Percentiles rank a stretch among this genome's conserved stretches.
Conservation (phyloP, 2,888 invertebrate genomes). For the Bombylius discolor region DNA sequence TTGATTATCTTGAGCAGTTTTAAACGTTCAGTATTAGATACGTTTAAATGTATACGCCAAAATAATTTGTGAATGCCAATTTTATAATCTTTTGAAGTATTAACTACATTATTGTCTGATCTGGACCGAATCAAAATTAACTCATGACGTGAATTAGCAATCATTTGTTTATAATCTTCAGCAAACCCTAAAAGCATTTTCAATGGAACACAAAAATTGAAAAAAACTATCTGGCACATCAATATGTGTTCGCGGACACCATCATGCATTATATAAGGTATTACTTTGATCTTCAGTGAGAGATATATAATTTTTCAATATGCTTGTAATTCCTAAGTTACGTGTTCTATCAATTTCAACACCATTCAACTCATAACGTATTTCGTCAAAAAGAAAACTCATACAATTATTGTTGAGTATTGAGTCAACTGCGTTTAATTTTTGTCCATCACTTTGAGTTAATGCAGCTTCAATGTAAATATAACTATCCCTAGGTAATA, state of each 20-base stretch:
- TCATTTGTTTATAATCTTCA: constrained; percentile 27
- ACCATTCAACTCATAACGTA: constrained; percentile 27
- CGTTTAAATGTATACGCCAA: constrained; percentile 15
- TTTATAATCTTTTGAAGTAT: constrained; percentile 1
- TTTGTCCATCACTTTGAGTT: constrained; percentile 2
- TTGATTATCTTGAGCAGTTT: constrained; percentile 1
- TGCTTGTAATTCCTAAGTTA: constrained; percentile 22
- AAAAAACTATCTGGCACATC: constrained; percentile 7
- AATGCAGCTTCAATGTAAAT: constrained; percentile 16
- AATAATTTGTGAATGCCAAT: constrained; percentile 14
- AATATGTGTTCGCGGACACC: constrained; percentile 4
- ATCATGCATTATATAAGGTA: constrained; percentile 13
- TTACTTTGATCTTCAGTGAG: constrained; percentile 13
- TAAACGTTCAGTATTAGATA: constrained; percentile 4
- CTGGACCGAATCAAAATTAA: constrained; percentile 12
- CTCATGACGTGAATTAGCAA: constrained; percentile 29
- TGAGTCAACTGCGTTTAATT: no score
- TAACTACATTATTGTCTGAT: constrained; percentile 6
- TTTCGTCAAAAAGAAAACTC: constrained; percentile 24
- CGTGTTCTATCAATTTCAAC: constrained; percentile 23
- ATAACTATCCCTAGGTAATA: no score
- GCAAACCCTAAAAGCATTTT: constrained; percentile 25
- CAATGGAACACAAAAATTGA: constrained; percentile 18
- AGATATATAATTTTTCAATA: constrained; percentile 24
- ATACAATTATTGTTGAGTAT: constrained; percentile 19